Percentiles rank a stretch among this genome's conserved stretches.
Conservation (phyloP, 2,888 invertebrate genomes). For the Epirrhoe tristata region DNA sequence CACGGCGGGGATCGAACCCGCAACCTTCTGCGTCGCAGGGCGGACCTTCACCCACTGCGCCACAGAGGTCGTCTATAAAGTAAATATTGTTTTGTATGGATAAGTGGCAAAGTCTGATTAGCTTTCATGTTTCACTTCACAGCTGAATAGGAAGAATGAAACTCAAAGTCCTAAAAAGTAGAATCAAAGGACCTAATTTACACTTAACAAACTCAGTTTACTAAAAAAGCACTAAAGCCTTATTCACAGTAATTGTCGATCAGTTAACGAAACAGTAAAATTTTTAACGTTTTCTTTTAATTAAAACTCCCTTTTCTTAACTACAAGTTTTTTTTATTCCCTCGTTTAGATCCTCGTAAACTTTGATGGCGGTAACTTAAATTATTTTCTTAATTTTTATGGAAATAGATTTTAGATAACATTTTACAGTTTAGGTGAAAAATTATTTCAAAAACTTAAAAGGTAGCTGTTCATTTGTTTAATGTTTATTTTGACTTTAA, state of each 20-base stretch:
- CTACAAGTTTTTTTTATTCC: conserved; percentile 41
- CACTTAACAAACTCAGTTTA: conserved; percentile 13
- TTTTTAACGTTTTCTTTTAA: conserved; percentile 39
- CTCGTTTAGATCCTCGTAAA: conserved; percentile 37
- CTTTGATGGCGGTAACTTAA: conserved; percentile 39
- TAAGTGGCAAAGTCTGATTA: no score
- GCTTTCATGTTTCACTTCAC: no score
- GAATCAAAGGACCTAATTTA: not conserved
- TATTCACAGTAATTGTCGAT: conserved; percentile 38
- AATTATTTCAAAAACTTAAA: no score
- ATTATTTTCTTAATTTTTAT: conserved; percentile 37
- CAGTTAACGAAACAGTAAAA: conserved; percentile 42
- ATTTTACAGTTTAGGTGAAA: conserved; percentile 12
- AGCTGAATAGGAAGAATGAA: not conserved
- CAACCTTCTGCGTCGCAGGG: no score
- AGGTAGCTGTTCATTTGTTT: no score
- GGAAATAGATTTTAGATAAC: conserved; percentile 34
- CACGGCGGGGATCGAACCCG: no score
- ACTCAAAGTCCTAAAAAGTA: not conserved
- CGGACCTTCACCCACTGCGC: no score
- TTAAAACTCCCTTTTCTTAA: conserved; percentile 39
- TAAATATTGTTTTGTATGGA: no score
- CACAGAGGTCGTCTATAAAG: no score
- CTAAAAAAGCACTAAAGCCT: conserved; percentile 24
- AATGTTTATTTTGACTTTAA: no score